Evolutionary conservation across 2,797 vertebrate species (phyloP), one percentile per base, ranked within the genome.

Genomic region (Myotis daubentonii): DNA sequence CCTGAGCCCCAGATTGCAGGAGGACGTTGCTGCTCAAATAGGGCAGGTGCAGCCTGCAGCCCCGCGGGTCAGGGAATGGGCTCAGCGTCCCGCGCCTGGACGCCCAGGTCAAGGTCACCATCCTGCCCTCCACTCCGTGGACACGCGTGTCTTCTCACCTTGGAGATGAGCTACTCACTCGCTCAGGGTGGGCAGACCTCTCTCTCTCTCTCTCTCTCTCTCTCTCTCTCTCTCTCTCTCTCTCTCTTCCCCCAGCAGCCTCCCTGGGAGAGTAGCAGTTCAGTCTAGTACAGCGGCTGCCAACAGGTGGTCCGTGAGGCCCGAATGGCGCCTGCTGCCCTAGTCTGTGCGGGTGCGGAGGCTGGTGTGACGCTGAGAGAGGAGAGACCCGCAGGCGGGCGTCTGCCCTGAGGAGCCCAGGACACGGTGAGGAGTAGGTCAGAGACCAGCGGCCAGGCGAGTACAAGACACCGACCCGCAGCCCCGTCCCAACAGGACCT

Each of bases 121-220:
- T 68, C 72, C 23, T 1, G 7, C 65, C 80, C 23, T 44, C n/a
- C 20, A 55, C 41, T 5, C 4, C 20, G 4, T 0, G 57, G 71
- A 53, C 0, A 0, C 7, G 55, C 17, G 7, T 84, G 75, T 53
- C 36, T 22, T 16, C 0, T 7, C 87, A 12, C 53, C 53, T 84
- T 74, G 38, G 51, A 72, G 38, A 72, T 30, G 71, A 90, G 88
- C 78, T 81, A 36, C 62, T 22, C 53, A 81, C 47, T 28, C 76
- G 36, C 82, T 80, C 23, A 2, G 20, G 17, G 20, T 65, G 17
- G 19, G 33, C 47, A n/a, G 25, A 2, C 7, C 66, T 60, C 38
- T 33, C 25, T 13, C 15, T 5, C 8, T 16, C 49, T 20, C 33
- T 51, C 8, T 2, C 10, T 28, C 55, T 20, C 33, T 53, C 16